phyloP scores from a whole-genome alignment of 2,113 vertebrate genomes.

The Paracanthobrama guichenoti region DNA sequence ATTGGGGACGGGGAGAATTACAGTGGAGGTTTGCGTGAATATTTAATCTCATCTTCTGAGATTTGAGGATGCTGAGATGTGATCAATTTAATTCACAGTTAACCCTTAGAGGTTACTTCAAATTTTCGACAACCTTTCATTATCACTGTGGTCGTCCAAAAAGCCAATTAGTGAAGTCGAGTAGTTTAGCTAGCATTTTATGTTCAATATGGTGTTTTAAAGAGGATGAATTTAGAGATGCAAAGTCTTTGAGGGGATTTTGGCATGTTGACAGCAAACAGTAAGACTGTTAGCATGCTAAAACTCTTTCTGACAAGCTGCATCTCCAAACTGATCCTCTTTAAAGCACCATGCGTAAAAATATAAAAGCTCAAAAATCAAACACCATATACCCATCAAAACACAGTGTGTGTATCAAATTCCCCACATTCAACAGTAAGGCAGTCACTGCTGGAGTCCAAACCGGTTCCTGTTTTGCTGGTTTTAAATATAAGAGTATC shows the following conservation, averaged over 20 bases:
- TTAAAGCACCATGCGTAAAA: not conserved
- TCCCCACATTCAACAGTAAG: not conserved
- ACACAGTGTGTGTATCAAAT: not conserved
- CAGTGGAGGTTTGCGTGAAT: constrained; percentile 25
- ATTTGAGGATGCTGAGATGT: not conserved
- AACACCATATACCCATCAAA: not conserved
- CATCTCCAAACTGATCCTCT: constrained; percentile 9
- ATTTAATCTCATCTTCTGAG: not conserved
- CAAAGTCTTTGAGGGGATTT: not conserved
- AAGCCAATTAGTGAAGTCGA: not conserved
- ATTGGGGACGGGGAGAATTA: constrained; percentile 13
- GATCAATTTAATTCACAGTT: not conserved
- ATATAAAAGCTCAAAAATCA: not conserved
- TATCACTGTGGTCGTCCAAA: not conserved
- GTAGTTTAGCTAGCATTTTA: not conserved
- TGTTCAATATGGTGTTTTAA: not conserved
- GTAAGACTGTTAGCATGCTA: not conserved
- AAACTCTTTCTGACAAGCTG: constrained; percentile 18
- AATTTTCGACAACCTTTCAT: not conserved
- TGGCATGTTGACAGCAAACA: not conserved
- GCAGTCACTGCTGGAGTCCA: not conserved
- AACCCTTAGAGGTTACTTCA: not conserved
- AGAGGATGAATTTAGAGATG: not conserved
- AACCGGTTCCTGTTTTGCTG: not conserved
- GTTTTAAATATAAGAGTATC: not conserved